Conservation (phyloP, 2,113 vertebrate genomes). For the Psilopogon haemacephalus region DNA sequence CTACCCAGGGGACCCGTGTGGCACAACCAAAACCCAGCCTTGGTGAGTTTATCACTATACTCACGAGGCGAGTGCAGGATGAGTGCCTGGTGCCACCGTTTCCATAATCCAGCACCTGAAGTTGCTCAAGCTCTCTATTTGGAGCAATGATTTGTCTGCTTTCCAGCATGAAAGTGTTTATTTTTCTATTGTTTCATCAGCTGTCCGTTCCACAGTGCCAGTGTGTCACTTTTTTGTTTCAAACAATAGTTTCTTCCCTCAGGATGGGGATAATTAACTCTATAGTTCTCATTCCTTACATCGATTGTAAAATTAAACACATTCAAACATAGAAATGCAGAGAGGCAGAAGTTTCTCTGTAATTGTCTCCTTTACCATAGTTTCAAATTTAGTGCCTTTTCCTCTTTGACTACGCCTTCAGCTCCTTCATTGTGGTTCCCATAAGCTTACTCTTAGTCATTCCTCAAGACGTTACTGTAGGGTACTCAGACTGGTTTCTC, state of each 20-base stretch:
- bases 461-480: background rate
- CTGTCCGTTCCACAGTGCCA: background rate
- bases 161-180: background rate
- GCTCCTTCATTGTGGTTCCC: background rate
- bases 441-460: background rate
- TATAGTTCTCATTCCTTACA: background rate
- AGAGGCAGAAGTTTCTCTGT: background rate
- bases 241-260: background rate
- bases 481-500: background rate
- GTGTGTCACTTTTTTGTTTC: background rate
- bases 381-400: background rate
- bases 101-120: background rate
- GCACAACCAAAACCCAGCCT: background rate
- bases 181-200: background rate
- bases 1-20: background rate
- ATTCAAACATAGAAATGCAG: background rate
- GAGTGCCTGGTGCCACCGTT: background rate
- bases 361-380: background rate
- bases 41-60: rapidly evolving
- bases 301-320: background rate
- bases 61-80: too few species aligned
- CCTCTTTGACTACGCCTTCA: background rate
- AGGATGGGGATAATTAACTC: background rate
- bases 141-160: background rate
- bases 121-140: background rate